Conservation (phyloP, 2,797 vertebrate genomes). For the Takifugu ocellatus region DNA sequence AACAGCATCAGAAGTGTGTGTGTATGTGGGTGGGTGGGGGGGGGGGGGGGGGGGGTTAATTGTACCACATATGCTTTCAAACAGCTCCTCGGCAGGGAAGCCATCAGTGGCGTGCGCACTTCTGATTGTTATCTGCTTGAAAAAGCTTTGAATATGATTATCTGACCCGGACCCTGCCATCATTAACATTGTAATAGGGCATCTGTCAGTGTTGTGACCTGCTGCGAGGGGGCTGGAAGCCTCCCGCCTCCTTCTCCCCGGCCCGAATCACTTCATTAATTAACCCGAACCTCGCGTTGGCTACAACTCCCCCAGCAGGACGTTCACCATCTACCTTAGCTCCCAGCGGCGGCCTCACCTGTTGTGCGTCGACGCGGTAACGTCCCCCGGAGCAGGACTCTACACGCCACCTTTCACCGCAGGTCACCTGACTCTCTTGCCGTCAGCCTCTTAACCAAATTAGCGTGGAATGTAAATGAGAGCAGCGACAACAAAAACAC, state of each 20-base stretch:
- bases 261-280: conserved; percentile 74
- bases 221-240: conserved; percentile 53
- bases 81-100: conserved; percentile 42
- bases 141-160: conserved; percentile 78
- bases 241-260: conserved; percentile 27
- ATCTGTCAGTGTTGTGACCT: conserved; percentile 78
- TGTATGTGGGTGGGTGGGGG: too few species aligned
- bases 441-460: conserved; percentile 41
- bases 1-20: neutral
- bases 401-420: conserved; percentile 21
- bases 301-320: neutral
- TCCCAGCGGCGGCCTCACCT: conserved; percentile 20
- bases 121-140: conserved; percentile 69
- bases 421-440: conserved; percentile 39
- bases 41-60: conserved; percentile 10
- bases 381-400: conserved; percentile 23
- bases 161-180: conserved; percentile 63
- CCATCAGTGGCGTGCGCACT: conserved; percentile 48
- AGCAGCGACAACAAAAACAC: conserved; percentile 52
- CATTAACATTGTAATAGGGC: conserved; percentile 83
- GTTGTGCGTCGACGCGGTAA: conserved; percentile 40
- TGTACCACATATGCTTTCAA: conserved; percentile 60
- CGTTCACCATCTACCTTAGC: neutral
- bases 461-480: conserved; percentile 61
- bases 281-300: conserved; percentile 69